These are phyloP conservation scores for Prunella himalayana DNA, from an alignment of 2,113 vertebrate species.

Conservation along the genomic window DNA sequence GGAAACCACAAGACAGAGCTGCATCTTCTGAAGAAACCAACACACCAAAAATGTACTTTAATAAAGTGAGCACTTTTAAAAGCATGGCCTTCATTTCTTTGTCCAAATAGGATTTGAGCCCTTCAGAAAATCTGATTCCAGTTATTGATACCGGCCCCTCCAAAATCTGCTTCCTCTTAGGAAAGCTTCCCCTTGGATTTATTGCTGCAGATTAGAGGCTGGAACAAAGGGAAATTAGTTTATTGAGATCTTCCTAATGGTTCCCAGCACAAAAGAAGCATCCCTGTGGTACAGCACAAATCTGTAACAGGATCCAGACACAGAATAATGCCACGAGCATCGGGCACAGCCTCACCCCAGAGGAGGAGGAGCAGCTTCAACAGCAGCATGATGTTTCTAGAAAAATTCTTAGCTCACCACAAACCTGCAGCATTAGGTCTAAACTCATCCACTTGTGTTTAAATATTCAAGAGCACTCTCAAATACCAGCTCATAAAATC, in stretches of 20 bases:
- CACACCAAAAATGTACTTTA: background rate
- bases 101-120: background rate
- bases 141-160: background rate
- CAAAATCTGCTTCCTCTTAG: conserved; percentile 8
- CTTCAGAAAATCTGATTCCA: conserved; percentile 11
- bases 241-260: conserved; percentile 13
- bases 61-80: background rate
- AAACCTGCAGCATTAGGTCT: background rate
- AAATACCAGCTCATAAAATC: background rate
- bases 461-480: background rate
- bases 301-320: background rate
- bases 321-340: background rate
- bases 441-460: background rate
- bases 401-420: background rate
- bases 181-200: background rate
- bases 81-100: background rate
- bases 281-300: background rate
- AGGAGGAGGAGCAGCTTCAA: background rate
- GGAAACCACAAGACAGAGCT: background rate
- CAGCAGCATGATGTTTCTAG: fast-evolving
- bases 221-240: conserved; percentile 24
- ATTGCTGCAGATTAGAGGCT: background rate
- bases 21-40: background rate
- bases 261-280: background rate
- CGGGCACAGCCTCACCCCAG: background rate